A percentile compares a stretch with the other conserved stretches of the same genome.
These are phyloP conservation scores for Novumbra hubbsi DNA, from an alignment of 2,797 vertebrate genomes.

Conservation along the genomic window DNA sequence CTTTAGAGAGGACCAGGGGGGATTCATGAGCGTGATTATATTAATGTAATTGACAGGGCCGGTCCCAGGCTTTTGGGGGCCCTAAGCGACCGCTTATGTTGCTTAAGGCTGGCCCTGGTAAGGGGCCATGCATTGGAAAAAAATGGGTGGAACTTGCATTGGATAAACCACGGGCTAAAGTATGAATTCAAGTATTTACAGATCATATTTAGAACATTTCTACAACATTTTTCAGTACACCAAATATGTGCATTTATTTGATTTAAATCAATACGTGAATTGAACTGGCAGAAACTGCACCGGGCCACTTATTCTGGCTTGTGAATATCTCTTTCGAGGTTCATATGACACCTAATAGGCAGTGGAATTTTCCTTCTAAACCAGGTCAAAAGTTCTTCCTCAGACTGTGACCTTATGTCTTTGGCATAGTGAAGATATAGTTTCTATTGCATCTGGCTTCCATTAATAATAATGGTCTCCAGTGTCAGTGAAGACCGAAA, in stretches of 20 bases:
- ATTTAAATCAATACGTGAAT: background rate
- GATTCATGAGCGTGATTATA: background rate
- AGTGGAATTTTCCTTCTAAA: background rate
- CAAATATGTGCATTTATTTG: background rate
- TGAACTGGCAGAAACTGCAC: background rate
- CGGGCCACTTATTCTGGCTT: background rate
- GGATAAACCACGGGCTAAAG: background rate
- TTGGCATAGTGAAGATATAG: slow-evolving; percentile 4
- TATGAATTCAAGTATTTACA: no score
- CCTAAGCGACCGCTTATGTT: no score
- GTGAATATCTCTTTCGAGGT: background rate
- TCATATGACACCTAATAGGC: background rate
- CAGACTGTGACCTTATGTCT: background rate
- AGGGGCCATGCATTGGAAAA: background rate
- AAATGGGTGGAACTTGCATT: background rate
- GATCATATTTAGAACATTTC: background rate
- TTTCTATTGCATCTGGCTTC: slow-evolving; percentile 14
- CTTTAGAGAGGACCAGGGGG: background rate
- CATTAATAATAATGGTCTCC: slow-evolving; percentile 10
- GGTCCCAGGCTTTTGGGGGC: no score
- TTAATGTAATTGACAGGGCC: no score
- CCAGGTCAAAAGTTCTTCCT: background rate
- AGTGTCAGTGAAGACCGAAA: slow-evolving; percentile 9
- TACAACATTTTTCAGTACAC: background rate
- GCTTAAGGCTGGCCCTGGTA: no score